Evolutionary conservation across 2,888 invertebrate genomes (phyloP), one percentile per base, ranked within the genome.

Genomic region (Koerneria pararmatus): DNA sequence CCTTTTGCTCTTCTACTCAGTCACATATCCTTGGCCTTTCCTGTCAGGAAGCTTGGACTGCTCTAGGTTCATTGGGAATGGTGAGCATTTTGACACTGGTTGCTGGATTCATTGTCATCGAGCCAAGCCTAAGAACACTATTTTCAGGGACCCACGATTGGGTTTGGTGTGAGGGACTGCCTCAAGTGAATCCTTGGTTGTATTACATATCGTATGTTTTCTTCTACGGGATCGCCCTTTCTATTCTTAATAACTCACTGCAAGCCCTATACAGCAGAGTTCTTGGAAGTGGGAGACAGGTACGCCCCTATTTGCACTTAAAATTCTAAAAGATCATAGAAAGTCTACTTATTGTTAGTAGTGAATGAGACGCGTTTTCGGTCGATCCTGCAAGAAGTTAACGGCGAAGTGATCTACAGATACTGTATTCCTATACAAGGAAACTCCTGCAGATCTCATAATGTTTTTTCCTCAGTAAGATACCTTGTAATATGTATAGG

Each of bases 1-100:
- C 34, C 67, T 75, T 24, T 69, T 75, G 35, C 11, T 68, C 66
- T 75, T 75, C 66, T 75, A 75, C 51, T 48, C 70, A 11, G 34
- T 75, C 27, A 72, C 75, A 24, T 71, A 76, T 56, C 69, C 72
- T 0, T 75, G 75, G 75, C 71, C 73, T 8, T 75, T 75, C 66
- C 66, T 75, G 11, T 65, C 76, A 0, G 75, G 74, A 49, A 37
- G 60, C 15, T 37, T 74, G 37, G 60, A 67, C 54, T 74, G 74
- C 57, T 41, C 63, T 1, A 32, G 54, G 29, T 68, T 68, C 62
- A 62, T 61, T 22, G 69, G 59, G 29, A 63, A 64, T 37, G 63
- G 63, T 69, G 35, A 15, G 48, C 31, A n/a, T n/a, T 22, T 6
- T 15, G 19, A 22, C 24, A 8, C 53, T 51, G 19, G 53, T 6